Evolutionary conservation across 2,888 invertebrate genomes (phyloP).

Genomic region (Acanthoscelides obtectus): DNA sequence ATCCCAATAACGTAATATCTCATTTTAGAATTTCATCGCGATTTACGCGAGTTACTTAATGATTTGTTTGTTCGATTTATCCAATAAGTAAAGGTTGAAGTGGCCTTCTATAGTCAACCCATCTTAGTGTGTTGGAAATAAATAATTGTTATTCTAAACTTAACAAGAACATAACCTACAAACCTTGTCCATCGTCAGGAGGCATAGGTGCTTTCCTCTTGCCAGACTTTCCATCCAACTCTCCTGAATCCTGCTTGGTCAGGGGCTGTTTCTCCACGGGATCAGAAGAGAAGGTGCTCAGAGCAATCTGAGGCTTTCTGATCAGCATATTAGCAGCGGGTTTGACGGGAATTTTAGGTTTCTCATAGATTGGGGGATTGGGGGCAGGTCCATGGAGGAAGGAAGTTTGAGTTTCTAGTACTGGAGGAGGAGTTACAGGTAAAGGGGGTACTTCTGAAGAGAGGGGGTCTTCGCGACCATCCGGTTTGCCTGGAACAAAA

Average conservation of each 20-base stretch:
- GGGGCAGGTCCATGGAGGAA: slow-evolving; percentile 58
- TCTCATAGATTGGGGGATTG: slow-evolving; percentile 42
- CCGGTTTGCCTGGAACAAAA: slow-evolving; percentile 63
- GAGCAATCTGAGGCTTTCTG: slow-evolving; percentile 31
- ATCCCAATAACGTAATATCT: too few species aligned
- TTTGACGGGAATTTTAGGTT: slow-evolving; percentile 69
- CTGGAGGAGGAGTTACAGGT: slow-evolving; percentile 65
- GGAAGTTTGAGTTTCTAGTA: slow-evolving; percentile 55
- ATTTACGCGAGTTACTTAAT: too few species aligned
- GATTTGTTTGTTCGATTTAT: too few species aligned
- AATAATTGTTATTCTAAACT: too few species aligned
- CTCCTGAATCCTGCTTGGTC: slow-evolving; percentile 56
- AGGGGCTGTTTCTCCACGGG: slow-evolving; percentile 42
- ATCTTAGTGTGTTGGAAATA: too few species aligned
- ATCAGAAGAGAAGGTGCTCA: slow-evolving; percentile 34
- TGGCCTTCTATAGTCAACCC: too few species aligned
- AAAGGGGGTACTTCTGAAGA: slow-evolving; percentile 64
- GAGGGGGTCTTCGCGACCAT: slow-evolving; percentile 81
- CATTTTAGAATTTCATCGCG: too few species aligned
- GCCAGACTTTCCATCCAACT: slow-evolving; percentile 49
- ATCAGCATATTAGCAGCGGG: slow-evolving; percentile 50
- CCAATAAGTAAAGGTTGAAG: too few species aligned
- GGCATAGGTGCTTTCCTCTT: slow-evolving; percentile 78
- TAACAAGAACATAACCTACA: too few species aligned
- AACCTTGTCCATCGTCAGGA: slow-evolving; percentile 51